These are phyloP conservation scores for Pterocles orientalis DNA, from an alignment of 2,113 vertebrate genomes.

Conservation along the genomic window DNA sequence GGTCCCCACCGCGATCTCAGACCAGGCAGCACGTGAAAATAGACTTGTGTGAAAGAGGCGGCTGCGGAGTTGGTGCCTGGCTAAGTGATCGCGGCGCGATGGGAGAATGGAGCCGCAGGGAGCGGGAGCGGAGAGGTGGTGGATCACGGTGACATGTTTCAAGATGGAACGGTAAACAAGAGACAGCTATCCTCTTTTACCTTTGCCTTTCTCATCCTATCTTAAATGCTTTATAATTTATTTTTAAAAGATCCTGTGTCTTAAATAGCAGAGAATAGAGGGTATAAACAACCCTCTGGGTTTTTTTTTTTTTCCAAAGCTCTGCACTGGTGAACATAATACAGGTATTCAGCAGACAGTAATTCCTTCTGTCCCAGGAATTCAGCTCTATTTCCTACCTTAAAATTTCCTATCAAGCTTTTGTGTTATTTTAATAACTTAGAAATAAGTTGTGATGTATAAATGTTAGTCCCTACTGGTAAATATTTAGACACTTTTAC, in stretches of 20 bases:
- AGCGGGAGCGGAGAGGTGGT: neutral
- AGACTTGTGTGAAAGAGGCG: neutral
- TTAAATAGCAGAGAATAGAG: neutral
- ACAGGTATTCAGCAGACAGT: neutral
- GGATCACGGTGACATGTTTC: neutral
- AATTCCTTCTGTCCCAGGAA: neutral
- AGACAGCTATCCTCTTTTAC: neutral
- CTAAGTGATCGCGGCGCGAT: neutral
- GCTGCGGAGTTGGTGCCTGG: neutral
- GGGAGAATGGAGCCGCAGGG: neutral
- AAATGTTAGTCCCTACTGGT: neutral
- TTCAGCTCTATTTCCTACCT: neutral
- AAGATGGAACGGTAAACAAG: neutral
- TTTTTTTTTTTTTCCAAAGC: neutral
- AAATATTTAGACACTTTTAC: neutral
- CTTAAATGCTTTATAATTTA: neutral
- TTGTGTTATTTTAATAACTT: neutral
- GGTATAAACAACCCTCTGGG: neutral
- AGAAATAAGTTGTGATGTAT: neutral
- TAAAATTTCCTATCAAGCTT: rapidly evolving
- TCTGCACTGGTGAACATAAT: neutral
- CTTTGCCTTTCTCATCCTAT: neutral
- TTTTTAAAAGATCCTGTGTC: neutral
- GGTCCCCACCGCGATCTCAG: rapidly evolving
- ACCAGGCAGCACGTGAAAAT: neutral